phyloP scores from a whole-genome alignment of 2,888 invertebrate genomes.

The Sialis fuliginosa region DNA sequence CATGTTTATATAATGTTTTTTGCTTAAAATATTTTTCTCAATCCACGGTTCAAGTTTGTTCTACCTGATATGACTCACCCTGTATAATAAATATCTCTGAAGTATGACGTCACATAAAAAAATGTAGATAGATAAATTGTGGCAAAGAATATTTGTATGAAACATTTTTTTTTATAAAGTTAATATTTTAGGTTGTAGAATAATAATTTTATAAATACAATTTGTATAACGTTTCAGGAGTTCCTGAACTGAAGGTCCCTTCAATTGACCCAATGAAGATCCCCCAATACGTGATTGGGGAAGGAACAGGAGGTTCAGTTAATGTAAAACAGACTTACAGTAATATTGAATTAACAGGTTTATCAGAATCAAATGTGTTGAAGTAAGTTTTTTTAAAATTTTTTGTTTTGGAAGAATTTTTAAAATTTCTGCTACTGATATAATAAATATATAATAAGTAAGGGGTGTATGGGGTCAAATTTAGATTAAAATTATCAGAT shows the following conservation, averaged over 20 bases:
- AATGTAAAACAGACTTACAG: constrained; percentile 45
- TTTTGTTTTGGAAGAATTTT: not conserved
- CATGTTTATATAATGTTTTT: no score
- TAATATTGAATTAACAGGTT: constrained; percentile 45
- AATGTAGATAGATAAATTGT: no score
- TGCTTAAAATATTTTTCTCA: no score
- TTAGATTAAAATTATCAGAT: no score
- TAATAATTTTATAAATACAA: not conserved
- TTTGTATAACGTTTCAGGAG: constrained; percentile 15
- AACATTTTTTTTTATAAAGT: not conserved
- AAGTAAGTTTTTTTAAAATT: constrained; percentile 30
- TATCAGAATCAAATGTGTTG: constrained; percentile 39
- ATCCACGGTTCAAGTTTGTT: no score
- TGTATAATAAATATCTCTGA: no score
- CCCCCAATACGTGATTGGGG: constrained; percentile 23
- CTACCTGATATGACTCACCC: no score
- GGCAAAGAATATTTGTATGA: no score
- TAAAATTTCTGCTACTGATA: not conserved
- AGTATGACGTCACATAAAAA: no score
- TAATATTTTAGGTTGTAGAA: not conserved
- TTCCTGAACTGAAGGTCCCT: constrained; percentile 20
- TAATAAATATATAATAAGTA: no score
- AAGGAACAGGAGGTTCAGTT: constrained; percentile 40
- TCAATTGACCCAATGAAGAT: constrained; percentile 26
- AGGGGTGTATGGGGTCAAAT: no score